phyloP scores from a whole-genome alignment of 2,113 vertebrate genomes.

The Grammomys dolichurus region DNA sequence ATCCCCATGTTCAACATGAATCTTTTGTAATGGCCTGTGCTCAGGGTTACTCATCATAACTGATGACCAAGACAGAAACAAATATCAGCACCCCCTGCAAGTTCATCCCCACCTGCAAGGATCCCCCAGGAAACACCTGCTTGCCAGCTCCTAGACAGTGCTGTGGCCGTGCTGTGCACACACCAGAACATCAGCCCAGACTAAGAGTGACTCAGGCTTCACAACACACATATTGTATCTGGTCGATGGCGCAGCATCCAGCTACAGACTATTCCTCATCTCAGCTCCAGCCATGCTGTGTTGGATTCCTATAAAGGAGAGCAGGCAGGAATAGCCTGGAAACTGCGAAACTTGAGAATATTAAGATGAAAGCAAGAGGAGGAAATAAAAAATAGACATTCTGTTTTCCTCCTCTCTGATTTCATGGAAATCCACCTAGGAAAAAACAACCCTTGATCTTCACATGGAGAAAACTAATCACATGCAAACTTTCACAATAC shows the following conservation, averaged over 20 bases:
- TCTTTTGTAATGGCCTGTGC: neutral
- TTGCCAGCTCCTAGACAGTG: neutral
- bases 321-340: neutral
- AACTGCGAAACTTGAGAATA: constrained; percentile 61
- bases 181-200: constrained; percentile 2
- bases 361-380: constrained; percentile 49
- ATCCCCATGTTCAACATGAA: neutral
- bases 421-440: constrained; percentile 51
- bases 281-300: constrained; percentile 56
- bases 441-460: constrained; percentile 44
- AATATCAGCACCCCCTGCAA: neutral
- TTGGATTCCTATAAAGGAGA: constrained; percentile 57
- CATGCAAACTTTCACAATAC: constrained; percentile 70
- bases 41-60: neutral
- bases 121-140: accelerated
- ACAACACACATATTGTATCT: neutral
- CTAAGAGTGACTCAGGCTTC: constrained; percentile 68
- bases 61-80: neutral
- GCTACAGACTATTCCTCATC: constrained; percentile 34
- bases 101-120: neutral
- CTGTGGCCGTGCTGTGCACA: neutral
- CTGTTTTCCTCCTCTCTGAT: constrained; percentile 29
- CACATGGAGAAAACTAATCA: neutral
- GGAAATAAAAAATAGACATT: constrained; percentile 50
- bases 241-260: constrained; percentile 56